Evolutionary conservation across 2,888 invertebrate species (phyloP).

Genomic region (Agrotis ipsilon): DNA sequence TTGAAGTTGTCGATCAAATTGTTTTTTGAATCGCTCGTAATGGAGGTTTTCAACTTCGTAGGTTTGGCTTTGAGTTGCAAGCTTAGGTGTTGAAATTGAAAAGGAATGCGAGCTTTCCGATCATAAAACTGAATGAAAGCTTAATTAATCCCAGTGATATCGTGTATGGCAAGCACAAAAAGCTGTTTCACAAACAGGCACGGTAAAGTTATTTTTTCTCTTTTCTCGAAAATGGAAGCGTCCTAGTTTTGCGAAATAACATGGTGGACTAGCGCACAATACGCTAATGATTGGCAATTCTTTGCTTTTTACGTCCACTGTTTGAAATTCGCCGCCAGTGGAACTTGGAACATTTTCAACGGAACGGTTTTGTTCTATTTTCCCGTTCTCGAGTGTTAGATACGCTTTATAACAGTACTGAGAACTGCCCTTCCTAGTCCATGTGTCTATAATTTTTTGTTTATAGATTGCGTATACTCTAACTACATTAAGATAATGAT

Average conservation of each 20-base stretch:
- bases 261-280: constrained; percentile 40
- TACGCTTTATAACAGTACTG: constrained; percentile 9
- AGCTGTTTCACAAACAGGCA: not conserved
- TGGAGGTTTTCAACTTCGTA: not conserved
- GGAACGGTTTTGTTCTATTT: constrained; percentile 26
- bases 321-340: constrained; percentile 45
- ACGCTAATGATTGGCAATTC: constrained; percentile 46
- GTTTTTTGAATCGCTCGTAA: constrained; percentile 1
- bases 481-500: no score
- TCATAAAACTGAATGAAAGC: not conserved
- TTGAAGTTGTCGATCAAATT: constrained; percentile 9
- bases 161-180: not conserved
- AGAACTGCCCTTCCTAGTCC: not conserved
- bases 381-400: not conserved
- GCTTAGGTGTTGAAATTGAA: not conserved
- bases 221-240: not conserved
- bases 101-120: not conserved
- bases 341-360: constrained; percentile 29
- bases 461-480: not conserved
- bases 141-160: constrained; percentile 15
- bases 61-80: not conserved
- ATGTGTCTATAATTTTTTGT: not conserved
- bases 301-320: constrained; percentile 34
- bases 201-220: not conserved
- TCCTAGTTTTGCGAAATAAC: constrained; percentile 32